These are phyloP conservation scores for Rapana venosa DNA, from an alignment of 2,888 invertebrate species.

Conservation along the genomic window DNA sequence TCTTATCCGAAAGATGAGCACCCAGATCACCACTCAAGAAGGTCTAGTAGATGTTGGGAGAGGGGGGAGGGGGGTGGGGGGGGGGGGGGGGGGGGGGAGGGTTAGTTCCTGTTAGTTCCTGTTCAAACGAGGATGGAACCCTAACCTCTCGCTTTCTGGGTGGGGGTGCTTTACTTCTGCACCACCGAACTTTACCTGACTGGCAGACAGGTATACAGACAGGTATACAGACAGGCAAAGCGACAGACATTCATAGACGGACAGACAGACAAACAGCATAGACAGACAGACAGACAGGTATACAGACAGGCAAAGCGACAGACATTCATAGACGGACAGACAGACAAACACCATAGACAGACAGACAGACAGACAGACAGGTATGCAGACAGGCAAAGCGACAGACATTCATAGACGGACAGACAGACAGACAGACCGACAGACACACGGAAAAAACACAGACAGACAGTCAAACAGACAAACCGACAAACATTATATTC, in stretches of 20 bases:
- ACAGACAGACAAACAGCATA: not conserved
- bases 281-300: not conserved
- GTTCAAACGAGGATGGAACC: too few species aligned
- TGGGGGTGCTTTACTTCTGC: too few species aligned
- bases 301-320: not conserved
- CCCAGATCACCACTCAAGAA: too few species aligned
- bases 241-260: not conserved
- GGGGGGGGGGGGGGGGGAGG: too few species aligned
- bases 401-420: slow-evolving; percentile 3
- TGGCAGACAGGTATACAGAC: not conserved
- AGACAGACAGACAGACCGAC: not conserved
- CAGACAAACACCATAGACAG: not conserved
- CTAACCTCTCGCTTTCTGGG: too few species aligned
- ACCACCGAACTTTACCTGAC: too few species aligned
- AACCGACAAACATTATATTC: not conserved
- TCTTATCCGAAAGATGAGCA: too few species aligned
- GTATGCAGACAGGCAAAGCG: not conserved
- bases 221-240: not conserved
- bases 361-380: slow-evolving; percentile 5
- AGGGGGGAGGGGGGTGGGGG: too few species aligned
- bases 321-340: not conserved
- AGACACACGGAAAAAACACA: not conserved
- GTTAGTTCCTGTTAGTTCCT: too few species aligned
- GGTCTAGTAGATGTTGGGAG: too few species aligned
- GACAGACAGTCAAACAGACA: not conserved